Evolutionary conservation across 2,797 vertebrate species (phyloP), one percentile per base, ranked within the genome.

Genomic region (Microchirus variegatus): DNA sequence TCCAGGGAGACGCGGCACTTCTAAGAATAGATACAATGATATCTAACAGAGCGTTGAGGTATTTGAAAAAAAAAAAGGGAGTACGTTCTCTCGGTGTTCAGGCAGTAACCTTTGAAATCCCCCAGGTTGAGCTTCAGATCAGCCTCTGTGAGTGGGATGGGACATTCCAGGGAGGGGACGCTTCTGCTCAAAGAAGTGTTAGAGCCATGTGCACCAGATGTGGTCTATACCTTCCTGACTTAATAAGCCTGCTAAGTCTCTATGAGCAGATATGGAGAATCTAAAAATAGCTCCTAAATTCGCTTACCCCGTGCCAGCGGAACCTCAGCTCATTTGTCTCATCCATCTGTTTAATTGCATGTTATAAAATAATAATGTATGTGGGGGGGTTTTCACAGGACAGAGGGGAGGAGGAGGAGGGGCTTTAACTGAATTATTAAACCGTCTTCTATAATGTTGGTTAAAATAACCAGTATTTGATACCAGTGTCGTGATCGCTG

Each of bases 221-320:
- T 85, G 71, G 67, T 54, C 77, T 70, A n/a, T n/a, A 65, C 52
- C 73, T 77, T 81, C 49, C 52, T 83, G 69, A 75, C 77, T 87
- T 79, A 76, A 87, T 82, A 80, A 80, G 75, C 67, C 57, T 63
- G 61, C 40, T 61, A 77, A 72, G 62, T 75, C 75, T 66, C 37
- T 48, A 73, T 71, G 62, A 80, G 58, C 65, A 66, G 63, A 75
- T 61, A 59, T 48, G 66, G 38, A 55, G 59, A 22, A 43, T 75
- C 81, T 87, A 87, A 83, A 87, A 84, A 88, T 86, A 90, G 72
- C 72, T 56, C 46, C 48, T 72, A 56, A 81, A 84, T 85, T 76
- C 62, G 80, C 63, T 85, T 80, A 72, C 62, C 66, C 63, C 58
- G 78, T 59, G 43, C 59, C 56, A 78, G 78, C 81, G 73, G 51